Percentiles rank a stretch among this genome's conserved stretches.
These are phyloP conservation scores for Alca torda DNA, from an alignment of 2,797 vertebrate genomes.

Conservation along the genomic window DNA sequence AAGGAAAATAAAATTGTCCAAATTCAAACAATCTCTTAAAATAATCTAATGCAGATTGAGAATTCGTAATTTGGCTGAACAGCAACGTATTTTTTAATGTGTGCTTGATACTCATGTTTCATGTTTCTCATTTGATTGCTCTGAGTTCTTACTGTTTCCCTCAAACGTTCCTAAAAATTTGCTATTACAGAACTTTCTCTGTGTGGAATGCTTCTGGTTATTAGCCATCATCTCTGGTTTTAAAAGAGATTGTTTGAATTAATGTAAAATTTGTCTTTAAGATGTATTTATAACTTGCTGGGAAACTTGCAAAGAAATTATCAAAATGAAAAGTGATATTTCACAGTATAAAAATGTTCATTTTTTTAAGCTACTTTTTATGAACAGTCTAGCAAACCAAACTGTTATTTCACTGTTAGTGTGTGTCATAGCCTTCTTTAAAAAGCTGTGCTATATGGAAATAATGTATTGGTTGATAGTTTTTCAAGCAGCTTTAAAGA, in stretches of 20 bases:
- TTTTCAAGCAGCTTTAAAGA: not conserved
- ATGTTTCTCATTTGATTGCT: not conserved
- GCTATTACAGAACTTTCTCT: fast-evolving
- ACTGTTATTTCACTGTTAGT: not conserved
- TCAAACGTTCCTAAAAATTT: not conserved
- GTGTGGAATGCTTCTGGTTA: not conserved
- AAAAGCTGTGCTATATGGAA: not conserved
- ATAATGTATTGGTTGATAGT: not conserved
- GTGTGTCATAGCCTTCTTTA: not conserved
- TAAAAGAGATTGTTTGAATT: not conserved
- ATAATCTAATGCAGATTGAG: not conserved
- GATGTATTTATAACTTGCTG: not conserved
- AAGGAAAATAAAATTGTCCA: not conserved
- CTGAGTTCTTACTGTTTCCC: not conserved
- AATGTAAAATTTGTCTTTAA: not conserved
- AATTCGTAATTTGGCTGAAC: not conserved
- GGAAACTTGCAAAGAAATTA: not conserved
- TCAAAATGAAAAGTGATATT: not conserved
- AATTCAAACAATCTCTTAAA: not conserved
- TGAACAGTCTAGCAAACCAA: not conserved
- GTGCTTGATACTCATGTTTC: not conserved
- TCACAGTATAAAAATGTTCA: not conserved
- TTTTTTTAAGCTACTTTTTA: not conserved
- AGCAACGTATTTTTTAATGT: not conserved
- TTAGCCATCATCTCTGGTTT: not conserved